These are phyloP conservation scores for Acanthaster planci DNA, from an alignment of 35 echinoderm and acorn worm species.

Conservation along the genomic window DNA sequence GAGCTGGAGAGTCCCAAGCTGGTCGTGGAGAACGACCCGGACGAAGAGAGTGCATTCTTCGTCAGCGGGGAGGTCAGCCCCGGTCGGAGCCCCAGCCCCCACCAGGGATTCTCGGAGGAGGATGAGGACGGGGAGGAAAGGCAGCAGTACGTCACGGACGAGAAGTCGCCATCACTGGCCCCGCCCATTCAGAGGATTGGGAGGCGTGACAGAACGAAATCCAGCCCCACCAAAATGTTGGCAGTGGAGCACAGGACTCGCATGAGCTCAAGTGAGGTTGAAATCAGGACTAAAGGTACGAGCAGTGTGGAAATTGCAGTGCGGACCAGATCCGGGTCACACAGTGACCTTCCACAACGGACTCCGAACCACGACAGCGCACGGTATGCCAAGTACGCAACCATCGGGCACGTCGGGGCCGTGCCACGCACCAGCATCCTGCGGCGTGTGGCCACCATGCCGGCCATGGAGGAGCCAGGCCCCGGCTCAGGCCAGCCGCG, in stretches of 20 bases:
- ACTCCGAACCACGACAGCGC: not conserved
- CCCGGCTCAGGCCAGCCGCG: not conserved
- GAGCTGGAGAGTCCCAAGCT: constrained; percentile 28
- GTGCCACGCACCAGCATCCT: constrained; percentile 39
- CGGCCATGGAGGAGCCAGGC: constrained; percentile 72
- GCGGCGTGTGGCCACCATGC: constrained; percentile 81
- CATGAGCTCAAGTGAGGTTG: constrained; percentile 21
- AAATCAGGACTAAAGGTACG: constrained; percentile 28
- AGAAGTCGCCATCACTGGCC: constrained; percentile 56
- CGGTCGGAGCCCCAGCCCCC: constrained; percentile 25
- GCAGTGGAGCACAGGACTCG: constrained; percentile 49
- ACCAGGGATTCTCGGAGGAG: constrained; percentile 52
- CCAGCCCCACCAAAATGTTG: constrained; percentile 11
- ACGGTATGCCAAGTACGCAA: constrained; percentile 16
- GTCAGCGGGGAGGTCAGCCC: constrained; percentile 3
- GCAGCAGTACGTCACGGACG: not conserved
- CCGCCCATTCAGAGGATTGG: constrained; percentile 12
- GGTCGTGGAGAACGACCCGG: constrained; percentile 18
- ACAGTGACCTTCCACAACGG: not conserved
- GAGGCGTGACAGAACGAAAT: not conserved
- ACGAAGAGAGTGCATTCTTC: constrained; percentile 26
- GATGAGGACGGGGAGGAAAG: constrained; percentile 6
- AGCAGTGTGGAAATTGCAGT: constrained; percentile 27
- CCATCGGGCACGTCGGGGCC: not conserved
- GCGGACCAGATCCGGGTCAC: constrained; percentile 39